phyloP scores from a whole-genome alignment of 2,888 invertebrate species.

The Pristionchus fissidentatus region DNA sequence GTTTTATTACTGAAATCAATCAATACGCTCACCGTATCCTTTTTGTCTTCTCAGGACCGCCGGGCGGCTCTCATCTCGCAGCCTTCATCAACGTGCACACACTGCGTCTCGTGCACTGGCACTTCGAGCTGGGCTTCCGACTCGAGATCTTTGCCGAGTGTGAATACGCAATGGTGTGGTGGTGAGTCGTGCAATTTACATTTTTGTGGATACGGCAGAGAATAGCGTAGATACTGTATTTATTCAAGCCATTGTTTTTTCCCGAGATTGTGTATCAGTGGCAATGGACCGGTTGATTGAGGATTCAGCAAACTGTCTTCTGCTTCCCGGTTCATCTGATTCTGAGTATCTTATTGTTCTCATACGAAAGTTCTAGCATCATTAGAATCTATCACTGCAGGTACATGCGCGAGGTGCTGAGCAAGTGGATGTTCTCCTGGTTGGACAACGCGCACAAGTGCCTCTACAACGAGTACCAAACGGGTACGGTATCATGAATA shows the following conservation, averaged over 20 bases:
- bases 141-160: constrained; percentile 94
- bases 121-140: constrained; percentile 92
- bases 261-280: not conserved
- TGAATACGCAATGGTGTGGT: constrained; percentile 95
- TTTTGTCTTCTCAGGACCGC: constrained; percentile 11
- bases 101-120: constrained; percentile 91
- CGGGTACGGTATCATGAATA: not conserved
- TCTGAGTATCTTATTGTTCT: not conserved
- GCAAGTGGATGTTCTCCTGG: constrained; percentile 53
- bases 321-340: too few species aligned
- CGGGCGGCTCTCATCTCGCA: constrained; percentile 79
- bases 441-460: constrained; percentile 52
- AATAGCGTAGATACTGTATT: not conserved
- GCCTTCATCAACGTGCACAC: constrained; percentile 97
- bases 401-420: constrained; percentile 57
- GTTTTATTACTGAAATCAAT: not conserved
- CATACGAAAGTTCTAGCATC: not conserved
- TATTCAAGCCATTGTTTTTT: not conserved
- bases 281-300: not conserved
- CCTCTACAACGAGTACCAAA: constrained; percentile 17
- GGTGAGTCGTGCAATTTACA: constrained; percentile 81
- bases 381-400: constrained; percentile 43
- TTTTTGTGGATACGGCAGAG: too few species aligned
- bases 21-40: not conserved
- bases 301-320: too few species aligned